A percentile compares a stretch with the other conserved stretches of the same genome.
Evolutionary conservation across 2,113 vertebrate genomes (phyloP).

Genomic region (Epinephelus lanceolatus): DNA sequence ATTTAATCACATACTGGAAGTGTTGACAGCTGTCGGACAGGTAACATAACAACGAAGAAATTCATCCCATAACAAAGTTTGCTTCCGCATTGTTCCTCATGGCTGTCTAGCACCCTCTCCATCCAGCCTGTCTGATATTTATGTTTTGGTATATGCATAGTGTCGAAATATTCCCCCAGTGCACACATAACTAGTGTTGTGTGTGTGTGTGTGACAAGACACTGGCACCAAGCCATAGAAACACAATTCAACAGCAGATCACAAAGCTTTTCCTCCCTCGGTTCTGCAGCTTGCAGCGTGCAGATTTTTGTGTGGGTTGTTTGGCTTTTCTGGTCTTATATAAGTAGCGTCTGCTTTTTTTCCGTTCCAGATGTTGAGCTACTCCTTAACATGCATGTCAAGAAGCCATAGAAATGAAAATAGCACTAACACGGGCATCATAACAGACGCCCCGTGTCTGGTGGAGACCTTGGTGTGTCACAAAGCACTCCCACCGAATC

Average conservation of each 20-base stretch:
- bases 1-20: conserved; percentile 27
- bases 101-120: neutral
- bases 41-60: neutral
- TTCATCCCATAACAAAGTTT: conserved; percentile 9
- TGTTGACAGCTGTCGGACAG: conserved; percentile 34
- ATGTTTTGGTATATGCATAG: conserved; percentile 3
- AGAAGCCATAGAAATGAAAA: conserved; percentile 43
- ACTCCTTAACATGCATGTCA: conserved; percentile 28
- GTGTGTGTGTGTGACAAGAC: neutral
- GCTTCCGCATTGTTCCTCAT: neutral
- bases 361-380: conserved; percentile 72
- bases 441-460: conserved; percentile 3
- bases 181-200: neutral
- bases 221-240: conserved; percentile 11
- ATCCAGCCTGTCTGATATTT: conserved; percentile 1
- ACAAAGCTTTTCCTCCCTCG: conserved; percentile 6
- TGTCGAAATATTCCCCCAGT: neutral
- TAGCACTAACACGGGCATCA: neutral
- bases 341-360: conserved; percentile 71
- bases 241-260: conserved; percentile 32
- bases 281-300: conserved; percentile 17
- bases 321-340: conserved; percentile 43
- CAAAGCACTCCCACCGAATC: conserved; percentile 5
- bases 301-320: conserved; percentile 27
- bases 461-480: neutral